phyloP scores from a whole-genome alignment of 2,888 invertebrate species.

The Sacculina carcini region DNA sequence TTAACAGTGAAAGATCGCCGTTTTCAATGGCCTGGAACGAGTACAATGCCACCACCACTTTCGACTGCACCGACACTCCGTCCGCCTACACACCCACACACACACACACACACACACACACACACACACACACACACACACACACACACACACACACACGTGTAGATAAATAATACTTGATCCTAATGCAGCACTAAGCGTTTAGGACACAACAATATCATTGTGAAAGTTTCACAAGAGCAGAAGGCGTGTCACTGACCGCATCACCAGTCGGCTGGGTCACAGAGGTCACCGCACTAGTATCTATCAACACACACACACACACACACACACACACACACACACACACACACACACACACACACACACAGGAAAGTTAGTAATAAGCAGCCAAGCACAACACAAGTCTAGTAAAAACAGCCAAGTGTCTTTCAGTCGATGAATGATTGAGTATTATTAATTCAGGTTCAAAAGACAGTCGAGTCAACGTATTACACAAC shows the following conservation, averaged over 20 bases:
- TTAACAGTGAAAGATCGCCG: conserved; percentile 47
- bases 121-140: conserved; percentile 5
- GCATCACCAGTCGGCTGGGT: too few relatives aligned
- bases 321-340: not conserved
- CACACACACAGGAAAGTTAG: too few relatives aligned
- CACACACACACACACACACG: not conserved
- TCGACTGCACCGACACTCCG: not conserved
- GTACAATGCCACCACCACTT: conserved; percentile 55
- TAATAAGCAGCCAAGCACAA: not conserved
- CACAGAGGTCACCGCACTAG: too few relatives aligned
- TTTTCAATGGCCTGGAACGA: conserved; percentile 70
- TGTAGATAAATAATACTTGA: not conserved
- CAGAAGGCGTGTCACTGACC: too few relatives aligned
- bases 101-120: conserved; percentile 6
- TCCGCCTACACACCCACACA: not conserved
- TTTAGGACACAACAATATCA: not conserved
- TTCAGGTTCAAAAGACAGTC: too few relatives aligned
- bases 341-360: not conserved
- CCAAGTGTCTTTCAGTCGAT: too few relatives aligned
- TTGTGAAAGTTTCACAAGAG: too few relatives aligned
- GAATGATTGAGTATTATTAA: too few relatives aligned
- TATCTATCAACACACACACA: too few relatives aligned
- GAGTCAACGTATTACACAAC: too few relatives aligned
- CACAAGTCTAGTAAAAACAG: too few relatives aligned
- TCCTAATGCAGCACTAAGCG: not conserved